phyloP scores from a whole-genome alignment of 2,888 invertebrate species.

The Meganola albula region DNA sequence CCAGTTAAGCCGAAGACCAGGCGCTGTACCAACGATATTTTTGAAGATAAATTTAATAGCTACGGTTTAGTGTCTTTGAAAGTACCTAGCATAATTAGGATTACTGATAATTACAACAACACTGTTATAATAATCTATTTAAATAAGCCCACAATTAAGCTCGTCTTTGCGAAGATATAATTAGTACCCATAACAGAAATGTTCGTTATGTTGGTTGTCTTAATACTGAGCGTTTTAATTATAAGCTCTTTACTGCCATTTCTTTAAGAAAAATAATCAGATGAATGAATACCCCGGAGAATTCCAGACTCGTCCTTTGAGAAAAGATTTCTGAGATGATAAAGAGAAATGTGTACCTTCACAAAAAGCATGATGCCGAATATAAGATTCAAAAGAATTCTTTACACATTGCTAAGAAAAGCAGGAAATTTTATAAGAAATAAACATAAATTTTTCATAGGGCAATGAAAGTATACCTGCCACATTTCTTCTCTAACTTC shows the following conservation, averaged over 20 bases:
- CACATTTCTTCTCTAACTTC: too few relatives aligned
- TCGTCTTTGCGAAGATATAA: too few relatives aligned
- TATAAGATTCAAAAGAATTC: conserved; percentile 53
- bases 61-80: conserved; percentile 21
- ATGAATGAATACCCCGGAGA: conserved; percentile 61
- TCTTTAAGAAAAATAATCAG: conserved; percentile 57
- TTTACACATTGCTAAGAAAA: conserved; percentile 40
- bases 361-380: conserved; percentile 47
- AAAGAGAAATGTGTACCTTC: conserved; percentile 52
- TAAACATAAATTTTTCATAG: conserved; percentile 8
- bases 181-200: conserved; percentile 16
- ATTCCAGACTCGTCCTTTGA: conserved; percentile 59
- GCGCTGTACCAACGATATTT: conserved; percentile 38
- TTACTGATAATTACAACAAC: conserved; percentile 19
- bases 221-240: conserved; percentile 39
- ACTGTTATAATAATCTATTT: too few relatives aligned
- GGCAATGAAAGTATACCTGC: too few relatives aligned
- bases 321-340: conserved; percentile 58
- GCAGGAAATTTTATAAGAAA: conserved; percentile 14
- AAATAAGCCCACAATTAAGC: too few relatives aligned
- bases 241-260: conserved; percentile 48
- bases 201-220: conserved; percentile 30
- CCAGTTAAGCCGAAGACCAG: conserved; percentile 54
- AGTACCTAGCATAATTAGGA: conserved; percentile 21
- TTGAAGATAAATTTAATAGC: conserved; percentile 30